Conservation (phyloP, 2,113 vertebrate genomes). For the Protobothrops mucrosquamatus region DNA sequence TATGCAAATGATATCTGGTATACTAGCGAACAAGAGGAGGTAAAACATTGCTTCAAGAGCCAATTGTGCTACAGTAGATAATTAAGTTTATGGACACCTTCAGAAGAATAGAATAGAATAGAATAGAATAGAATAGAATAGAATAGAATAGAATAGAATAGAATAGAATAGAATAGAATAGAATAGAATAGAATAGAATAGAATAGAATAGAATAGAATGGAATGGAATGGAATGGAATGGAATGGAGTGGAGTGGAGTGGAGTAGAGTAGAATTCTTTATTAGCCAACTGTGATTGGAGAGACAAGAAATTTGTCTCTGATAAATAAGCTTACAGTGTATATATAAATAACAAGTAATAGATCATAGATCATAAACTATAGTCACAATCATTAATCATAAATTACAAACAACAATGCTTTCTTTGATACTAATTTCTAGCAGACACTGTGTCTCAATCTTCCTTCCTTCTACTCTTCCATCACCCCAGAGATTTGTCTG, state of each 20-base stretch:
- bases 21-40: constrained; percentile 8
- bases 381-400: too few species aligned
- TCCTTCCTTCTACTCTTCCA: not conserved
- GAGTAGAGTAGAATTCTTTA: not conserved
- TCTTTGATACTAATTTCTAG: constrained; percentile 61
- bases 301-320: not conserved
- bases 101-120: not conserved
- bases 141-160: not conserved
- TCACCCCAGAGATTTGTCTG: constrained; percentile 1
- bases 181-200: too few species aligned
- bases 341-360: not conserved
- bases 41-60: not conserved
- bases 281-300: not conserved
- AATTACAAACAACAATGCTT: not conserved
- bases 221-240: too few species aligned
- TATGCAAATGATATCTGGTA: not conserved
- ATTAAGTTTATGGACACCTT: constrained; percentile 49
- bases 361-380: not conserved
- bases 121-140: not conserved
- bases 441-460: constrained; percentile 31
- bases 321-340: not conserved
- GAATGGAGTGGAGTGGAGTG: too few species aligned
- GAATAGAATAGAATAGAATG: too few species aligned
- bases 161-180: too few species aligned
- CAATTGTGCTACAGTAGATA: constrained; percentile 6